A percentile compares a stretch with the other conserved stretches of the same genome.
phyloP scores from a whole-genome alignment of 2,888 invertebrate genomes.

The Drosophila greeni region DNA sequence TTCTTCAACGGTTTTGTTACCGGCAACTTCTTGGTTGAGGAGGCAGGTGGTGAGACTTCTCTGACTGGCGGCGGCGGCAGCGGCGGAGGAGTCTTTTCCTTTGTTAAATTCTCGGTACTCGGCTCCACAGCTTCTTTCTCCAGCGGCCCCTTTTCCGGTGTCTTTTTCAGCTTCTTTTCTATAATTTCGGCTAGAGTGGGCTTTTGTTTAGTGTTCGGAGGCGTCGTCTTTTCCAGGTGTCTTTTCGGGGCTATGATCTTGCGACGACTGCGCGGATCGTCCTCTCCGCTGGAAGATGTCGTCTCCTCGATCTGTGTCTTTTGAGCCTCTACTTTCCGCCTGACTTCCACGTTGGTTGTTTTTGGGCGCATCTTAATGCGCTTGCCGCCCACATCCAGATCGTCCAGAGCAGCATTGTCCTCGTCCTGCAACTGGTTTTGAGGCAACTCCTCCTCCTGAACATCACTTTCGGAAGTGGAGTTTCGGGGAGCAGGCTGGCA shows the following conservation, averaged over 20 bases:
- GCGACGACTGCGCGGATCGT: conserved; percentile 63
- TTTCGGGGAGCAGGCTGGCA: conserved; percentile 51
- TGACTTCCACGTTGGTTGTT: conserved; percentile 65
- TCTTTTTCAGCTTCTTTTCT: conserved; percentile 73
- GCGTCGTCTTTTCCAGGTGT: conserved; percentile 46
- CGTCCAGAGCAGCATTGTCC: conserved; percentile 56
- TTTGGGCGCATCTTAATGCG: conserved; percentile 77
- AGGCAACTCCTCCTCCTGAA: conserved; percentile 67
- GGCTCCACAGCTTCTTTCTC: conserved; percentile 2
- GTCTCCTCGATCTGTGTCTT: conserved; percentile 69
- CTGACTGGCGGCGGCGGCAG: not conserved
- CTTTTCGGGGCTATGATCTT: conserved; percentile 66
- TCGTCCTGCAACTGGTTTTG: conserved; percentile 25
- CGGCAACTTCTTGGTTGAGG: conserved; percentile 59
- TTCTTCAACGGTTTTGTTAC: conserved; percentile 74
- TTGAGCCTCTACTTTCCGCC: conserved; percentile 77
- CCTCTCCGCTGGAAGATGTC: conserved; percentile 77
- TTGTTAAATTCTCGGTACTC: not conserved
- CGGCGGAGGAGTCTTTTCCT: not conserved
- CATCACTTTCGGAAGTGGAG: conserved; percentile 76
- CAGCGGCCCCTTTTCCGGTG: conserved; percentile 50
- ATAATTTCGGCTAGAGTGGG: conserved; percentile 74
- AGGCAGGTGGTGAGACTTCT: conserved; percentile 21
- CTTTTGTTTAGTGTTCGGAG: conserved; percentile 53
- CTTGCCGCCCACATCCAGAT: conserved; percentile 76